A percentile compares a stretch with the other conserved stretches of the same genome.
Conservation (phyloP, 2,888 invertebrate genomes). For the Ophion ellenae region DNA sequence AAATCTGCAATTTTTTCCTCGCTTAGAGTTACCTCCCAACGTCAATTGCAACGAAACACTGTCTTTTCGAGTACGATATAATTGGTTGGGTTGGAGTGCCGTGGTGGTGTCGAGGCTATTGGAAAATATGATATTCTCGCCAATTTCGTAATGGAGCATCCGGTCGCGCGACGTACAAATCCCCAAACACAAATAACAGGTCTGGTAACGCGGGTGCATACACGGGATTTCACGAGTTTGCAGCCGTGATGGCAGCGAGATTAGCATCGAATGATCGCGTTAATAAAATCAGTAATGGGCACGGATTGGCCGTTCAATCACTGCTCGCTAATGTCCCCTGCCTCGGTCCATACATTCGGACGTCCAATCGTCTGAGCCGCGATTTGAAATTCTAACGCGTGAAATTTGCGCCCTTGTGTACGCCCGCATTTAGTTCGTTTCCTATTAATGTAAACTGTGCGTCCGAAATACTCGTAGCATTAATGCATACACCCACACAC, state of each 20-base stretch:
- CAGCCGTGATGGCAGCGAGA: conserved; percentile 6
- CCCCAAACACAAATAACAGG: not conserved
- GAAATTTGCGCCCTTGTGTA: conserved; percentile 19
- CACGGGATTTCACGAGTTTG: conserved; percentile 8
- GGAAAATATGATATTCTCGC: too few relatives aligned
- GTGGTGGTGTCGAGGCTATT: too few relatives aligned
- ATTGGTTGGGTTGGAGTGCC: not conserved
- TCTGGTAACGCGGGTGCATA: conserved; percentile 5
- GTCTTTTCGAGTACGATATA: too few relatives aligned
- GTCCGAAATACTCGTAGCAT: conserved; percentile 25
- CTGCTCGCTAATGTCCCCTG: conserved; percentile 43
- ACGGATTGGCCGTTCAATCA: conserved; percentile 63
- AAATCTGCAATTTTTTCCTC: too few relatives aligned
- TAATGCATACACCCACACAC: conserved; percentile 23
- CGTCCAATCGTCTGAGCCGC: conserved; percentile 26
- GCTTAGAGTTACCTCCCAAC: too few relatives aligned
- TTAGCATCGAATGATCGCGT: conserved; percentile 54
- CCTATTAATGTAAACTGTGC: conserved; percentile 63
- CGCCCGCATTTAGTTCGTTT: conserved; percentile 50
- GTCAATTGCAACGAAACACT: too few relatives aligned
- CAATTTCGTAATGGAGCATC: conserved; percentile 11
- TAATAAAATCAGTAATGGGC: conserved; percentile 61
- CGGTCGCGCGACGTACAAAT: not conserved
- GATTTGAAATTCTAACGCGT: conserved; percentile 48
- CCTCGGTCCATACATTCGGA: conserved; percentile 13